A percentile compares a stretch with the other conserved stretches of the same genome.
These are phyloP conservation scores for Coregonus ussuriensis DNA, from an alignment of 2,797 vertebrate genomes.

Conservation along the genomic window DNA sequence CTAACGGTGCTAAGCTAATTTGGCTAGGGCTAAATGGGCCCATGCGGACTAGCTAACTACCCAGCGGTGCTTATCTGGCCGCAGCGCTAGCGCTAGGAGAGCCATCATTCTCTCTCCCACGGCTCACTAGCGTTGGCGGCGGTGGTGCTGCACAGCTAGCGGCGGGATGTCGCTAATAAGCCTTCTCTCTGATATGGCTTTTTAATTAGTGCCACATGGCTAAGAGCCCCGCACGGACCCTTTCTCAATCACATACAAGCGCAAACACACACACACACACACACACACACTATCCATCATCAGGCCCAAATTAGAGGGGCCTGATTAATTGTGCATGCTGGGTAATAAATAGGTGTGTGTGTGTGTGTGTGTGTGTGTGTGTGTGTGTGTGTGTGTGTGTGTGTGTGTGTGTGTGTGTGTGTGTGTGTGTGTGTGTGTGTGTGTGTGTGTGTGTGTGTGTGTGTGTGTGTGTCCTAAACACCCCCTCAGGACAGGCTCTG, in stretches of 20 bases:
- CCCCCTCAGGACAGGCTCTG: slow-evolving; percentile 59
- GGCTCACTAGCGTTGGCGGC: slow-evolving; percentile 34
- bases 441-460: too few relatives aligned
- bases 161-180: slow-evolving; percentile 74
- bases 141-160: slow-evolving; percentile 38
- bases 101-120: slow-evolving; percentile 24
- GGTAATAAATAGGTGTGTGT: slow-evolving; percentile 76
- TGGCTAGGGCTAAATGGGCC: slow-evolving; percentile 59
- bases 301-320: slow-evolving; percentile 70
- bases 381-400: too few relatives aligned
- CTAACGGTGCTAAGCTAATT: slow-evolving; percentile 66
- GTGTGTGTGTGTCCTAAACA: slow-evolving; percentile 51
- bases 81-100: background rate
- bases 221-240: slow-evolving; percentile 73
- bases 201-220: slow-evolving; percentile 78
- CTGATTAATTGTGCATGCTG: slow-evolving; percentile 74
- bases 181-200: slow-evolving; percentile 74
- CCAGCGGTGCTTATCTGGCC: slow-evolving; percentile 54
- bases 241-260: slow-evolving; percentile 30
- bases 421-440: slow-evolving; percentile 63
- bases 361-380: slow-evolving; percentile 21
- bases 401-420: too few relatives aligned
- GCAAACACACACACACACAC: slow-evolving; percentile 34
- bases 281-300: slow-evolving; percentile 70
- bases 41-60: slow-evolving; percentile 54